Evolutionary conservation across 1,140 invertebrate genomes (phyloP).

Genomic region (Grapholita molesta): DNA sequence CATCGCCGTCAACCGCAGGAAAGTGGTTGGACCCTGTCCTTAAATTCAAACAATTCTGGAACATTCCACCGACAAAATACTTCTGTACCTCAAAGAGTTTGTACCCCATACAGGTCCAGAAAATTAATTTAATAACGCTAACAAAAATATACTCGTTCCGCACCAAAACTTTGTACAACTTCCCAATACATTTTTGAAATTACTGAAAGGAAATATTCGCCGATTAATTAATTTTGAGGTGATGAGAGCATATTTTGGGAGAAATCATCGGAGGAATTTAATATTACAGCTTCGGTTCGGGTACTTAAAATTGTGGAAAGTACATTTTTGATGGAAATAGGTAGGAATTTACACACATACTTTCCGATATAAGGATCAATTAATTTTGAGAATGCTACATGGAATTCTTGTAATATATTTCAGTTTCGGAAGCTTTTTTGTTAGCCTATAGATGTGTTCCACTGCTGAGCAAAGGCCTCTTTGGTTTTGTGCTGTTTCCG

Average conservation of each 20-base stretch:
- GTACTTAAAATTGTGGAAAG: background rate
- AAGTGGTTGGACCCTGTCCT: background rate
- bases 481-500: too few species aligned
- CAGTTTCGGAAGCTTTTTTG: too few species aligned
- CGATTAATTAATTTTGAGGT: conserved; percentile 15
- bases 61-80: background rate
- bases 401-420: too few species aligned
- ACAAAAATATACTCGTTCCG: conserved; percentile 1
- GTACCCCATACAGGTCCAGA: background rate
- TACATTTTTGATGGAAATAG: background rate
- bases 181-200: conserved; percentile 1
- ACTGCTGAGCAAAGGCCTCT: too few species aligned
- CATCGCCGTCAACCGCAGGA: background rate
- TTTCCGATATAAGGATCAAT: too few species aligned
- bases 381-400: too few species aligned
- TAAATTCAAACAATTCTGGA: background rate
- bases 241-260: conserved; percentile 3
- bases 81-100: conserved; percentile 11
- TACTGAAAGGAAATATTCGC: background rate
- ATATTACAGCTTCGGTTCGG: background rate
- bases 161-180: background rate
- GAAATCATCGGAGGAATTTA: conserved; percentile 3
- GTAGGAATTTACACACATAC: too few species aligned
- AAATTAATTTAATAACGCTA: conserved; percentile 6
- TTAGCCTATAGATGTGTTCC: too few species aligned